phyloP scores from a whole-genome alignment of 2,888 invertebrate species.

The Sesamia inferens region DNA sequence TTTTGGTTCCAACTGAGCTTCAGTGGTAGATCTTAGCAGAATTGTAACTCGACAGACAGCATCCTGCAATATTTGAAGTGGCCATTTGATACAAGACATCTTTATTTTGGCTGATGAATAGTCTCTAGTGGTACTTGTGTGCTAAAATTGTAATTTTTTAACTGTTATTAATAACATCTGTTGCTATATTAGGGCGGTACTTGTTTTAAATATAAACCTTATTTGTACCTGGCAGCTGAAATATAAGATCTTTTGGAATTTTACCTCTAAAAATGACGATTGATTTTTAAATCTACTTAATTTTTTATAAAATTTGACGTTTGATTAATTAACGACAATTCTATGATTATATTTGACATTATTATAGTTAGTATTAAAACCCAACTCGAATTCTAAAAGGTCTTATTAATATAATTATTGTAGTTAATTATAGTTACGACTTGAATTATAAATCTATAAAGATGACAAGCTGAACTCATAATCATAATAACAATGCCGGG shows the following conservation, averaged over 20 bases:
- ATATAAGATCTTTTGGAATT: conserved; percentile 49
- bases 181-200: conserved; percentile 28
- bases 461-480: conserved; percentile 47
- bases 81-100: conserved; percentile 1
- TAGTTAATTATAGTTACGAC: conserved; percentile 36
- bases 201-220: conserved; percentile 23
- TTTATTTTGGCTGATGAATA: conserved; percentile 1
- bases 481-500: conserved; percentile 25
- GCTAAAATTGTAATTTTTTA: conserved; percentile 32
- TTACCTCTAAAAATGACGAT: background rate
- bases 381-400: conserved; percentile 50
- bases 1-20: background rate
- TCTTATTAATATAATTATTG: conserved; percentile 44
- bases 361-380: conserved; percentile 33
- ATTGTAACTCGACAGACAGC: background rate
- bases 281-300: background rate
- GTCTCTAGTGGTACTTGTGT: conserved; percentile 23
- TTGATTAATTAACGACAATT: conserved; percentile 20
- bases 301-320: conserved; percentile 17
- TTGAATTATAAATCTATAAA: conserved; percentile 40
- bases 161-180: conserved; percentile 19
- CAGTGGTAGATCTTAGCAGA: background rate
- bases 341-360: conserved; percentile 6
- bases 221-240: conserved; percentile 50
- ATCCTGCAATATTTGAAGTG: background rate